These are phyloP conservation scores for Keiferia lycopersicella DNA, from an alignment of 2,888 invertebrate genomes.

Conservation along the genomic window DNA sequence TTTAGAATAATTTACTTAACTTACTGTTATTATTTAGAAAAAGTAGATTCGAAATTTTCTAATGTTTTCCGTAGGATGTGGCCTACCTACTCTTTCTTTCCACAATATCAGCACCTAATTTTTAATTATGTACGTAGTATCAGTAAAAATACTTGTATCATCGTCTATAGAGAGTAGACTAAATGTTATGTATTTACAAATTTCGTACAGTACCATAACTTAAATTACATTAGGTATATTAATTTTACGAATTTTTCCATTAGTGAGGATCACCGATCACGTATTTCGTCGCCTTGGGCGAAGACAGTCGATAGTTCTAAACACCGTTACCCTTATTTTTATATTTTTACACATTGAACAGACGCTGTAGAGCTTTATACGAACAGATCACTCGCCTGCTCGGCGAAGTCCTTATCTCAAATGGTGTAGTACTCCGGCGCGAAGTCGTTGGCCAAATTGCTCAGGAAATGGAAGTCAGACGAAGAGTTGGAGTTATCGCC, in stretches of 20 bases:
- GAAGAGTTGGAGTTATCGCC: constrained; percentile 94
- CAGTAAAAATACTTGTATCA: constrained; percentile 51
- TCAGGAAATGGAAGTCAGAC: constrained; percentile 96
- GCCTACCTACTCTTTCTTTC: constrained; percentile 35
- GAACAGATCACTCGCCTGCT: constrained; percentile 78
- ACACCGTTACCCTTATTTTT: constrained; percentile 47
- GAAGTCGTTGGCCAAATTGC: constrained; percentile 95
- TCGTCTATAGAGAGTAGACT: constrained; percentile 43
- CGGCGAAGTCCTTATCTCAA: constrained; percentile 81
- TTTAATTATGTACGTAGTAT: constrained; percentile 39
- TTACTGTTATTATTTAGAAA: constrained; percentile 23
- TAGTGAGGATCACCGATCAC: constrained; percentile 49
- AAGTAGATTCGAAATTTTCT: constrained; percentile 21
- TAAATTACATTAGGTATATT: constrained; percentile 53
- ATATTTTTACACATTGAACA: constrained; percentile 28
- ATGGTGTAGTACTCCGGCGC: constrained; percentile 93
- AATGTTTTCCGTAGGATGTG: constrained; percentile 1
- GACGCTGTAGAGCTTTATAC: constrained; percentile 53
- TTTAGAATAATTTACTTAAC: constrained; percentile 22
- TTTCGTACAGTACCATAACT: constrained; percentile 60
- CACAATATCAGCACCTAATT: constrained; percentile 51
- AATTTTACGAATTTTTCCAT: constrained; percentile 53
- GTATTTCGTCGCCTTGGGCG: constrained; percentile 58
- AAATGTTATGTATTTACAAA: constrained; percentile 63
- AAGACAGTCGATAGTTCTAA: constrained; percentile 47